Percentiles rank a stretch among this genome's conserved stretches.
These are phyloP conservation scores for Pagetopsis macropterus DNA, from an alignment of 2,797 vertebrate genomes.

Conservation along the genomic window DNA sequence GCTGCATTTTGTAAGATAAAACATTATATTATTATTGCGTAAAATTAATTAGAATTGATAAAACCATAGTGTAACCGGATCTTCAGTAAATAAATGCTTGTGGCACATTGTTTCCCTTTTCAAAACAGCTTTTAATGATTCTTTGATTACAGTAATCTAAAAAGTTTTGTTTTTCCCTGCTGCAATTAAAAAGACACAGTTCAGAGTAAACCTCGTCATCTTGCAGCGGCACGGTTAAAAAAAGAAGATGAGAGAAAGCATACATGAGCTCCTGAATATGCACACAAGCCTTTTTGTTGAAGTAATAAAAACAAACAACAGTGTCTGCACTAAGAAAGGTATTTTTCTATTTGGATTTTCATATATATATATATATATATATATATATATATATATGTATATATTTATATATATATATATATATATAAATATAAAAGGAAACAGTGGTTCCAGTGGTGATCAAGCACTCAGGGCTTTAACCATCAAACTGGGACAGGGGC, in stretches of 20 bases:
- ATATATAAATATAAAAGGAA: too few species aligned
- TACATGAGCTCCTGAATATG: conserved; percentile 14
- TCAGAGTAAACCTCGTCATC: conserved; percentile 12
- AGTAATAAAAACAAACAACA: conserved; percentile 7
- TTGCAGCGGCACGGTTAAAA: neutral
- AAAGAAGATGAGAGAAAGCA: neutral
- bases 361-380: too few species aligned
- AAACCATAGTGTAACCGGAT: neutral
- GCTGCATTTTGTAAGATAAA: conserved; percentile 1
- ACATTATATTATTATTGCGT: conserved; percentile 1
- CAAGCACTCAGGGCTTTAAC: too few species aligned
- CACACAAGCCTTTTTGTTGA: neutral
- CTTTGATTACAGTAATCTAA: conserved; percentile 25
- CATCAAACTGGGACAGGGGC: too few species aligned
- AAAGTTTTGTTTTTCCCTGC: conserved; percentile 2
- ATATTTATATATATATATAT: too few species aligned
- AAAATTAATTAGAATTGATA: neutral
- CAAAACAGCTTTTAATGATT: neutral
- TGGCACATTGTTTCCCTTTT: neutral
- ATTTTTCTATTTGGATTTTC: neutral
- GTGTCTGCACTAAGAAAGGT: neutral
- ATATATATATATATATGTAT: too few species aligned
- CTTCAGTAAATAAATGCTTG: neutral
- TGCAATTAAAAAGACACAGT: conserved; percentile 32
- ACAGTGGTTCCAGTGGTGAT: too few species aligned